A percentile compares a stretch with the other conserved stretches of the same genome.
Conservation (phyloP, 2,113 vertebrate genomes). For the Tetraodon nigroviridis region DNA sequence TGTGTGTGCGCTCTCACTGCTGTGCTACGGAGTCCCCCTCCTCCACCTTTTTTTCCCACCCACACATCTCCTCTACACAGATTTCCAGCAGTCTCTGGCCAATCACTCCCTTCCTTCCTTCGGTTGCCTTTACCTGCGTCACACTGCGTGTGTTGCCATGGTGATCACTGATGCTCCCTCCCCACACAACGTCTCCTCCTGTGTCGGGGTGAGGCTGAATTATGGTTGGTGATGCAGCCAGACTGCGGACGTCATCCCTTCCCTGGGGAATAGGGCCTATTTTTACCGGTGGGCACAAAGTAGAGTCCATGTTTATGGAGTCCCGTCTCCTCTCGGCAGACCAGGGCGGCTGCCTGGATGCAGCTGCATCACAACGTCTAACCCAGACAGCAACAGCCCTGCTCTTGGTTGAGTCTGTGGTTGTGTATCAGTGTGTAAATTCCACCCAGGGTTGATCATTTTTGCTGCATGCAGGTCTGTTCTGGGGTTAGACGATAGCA, state of each 20-base stretch:
- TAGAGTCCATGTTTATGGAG: constrained; percentile 66
- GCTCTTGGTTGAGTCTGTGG: no score
- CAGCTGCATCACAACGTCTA: no score
- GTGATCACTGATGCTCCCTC: constrained; percentile 55
- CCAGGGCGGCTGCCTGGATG: constrained; percentile 13
- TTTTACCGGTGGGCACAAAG: constrained; percentile 64
- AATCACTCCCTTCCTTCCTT: constrained; percentile 47
- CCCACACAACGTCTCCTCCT: constrained; percentile 34
- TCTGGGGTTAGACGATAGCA: no score
- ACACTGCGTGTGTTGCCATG: constrained; percentile 68
- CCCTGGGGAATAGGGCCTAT: constrained; percentile 63
- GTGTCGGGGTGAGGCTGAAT: constrained; percentile 37
- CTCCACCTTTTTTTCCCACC: constrained; percentile 31
- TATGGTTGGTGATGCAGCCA: constrained; percentile 64
- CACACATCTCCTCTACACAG: constrained; percentile 36
- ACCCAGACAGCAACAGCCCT: no score
- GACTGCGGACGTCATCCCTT: constrained; percentile 64
- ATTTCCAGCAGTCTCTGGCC: constrained; percentile 36
- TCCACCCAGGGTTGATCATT: no score
- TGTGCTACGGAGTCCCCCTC: constrained; percentile 36
- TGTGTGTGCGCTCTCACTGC: constrained; percentile 24
- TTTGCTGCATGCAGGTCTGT: no score
- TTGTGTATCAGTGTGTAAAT: no score
- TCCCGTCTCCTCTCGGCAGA: constrained; percentile 35
- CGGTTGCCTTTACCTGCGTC: constrained; percentile 60